These are phyloP conservation scores for Oreocharis arfaki DNA, from an alignment of 2,113 vertebrate species.

Conservation along the genomic window DNA sequence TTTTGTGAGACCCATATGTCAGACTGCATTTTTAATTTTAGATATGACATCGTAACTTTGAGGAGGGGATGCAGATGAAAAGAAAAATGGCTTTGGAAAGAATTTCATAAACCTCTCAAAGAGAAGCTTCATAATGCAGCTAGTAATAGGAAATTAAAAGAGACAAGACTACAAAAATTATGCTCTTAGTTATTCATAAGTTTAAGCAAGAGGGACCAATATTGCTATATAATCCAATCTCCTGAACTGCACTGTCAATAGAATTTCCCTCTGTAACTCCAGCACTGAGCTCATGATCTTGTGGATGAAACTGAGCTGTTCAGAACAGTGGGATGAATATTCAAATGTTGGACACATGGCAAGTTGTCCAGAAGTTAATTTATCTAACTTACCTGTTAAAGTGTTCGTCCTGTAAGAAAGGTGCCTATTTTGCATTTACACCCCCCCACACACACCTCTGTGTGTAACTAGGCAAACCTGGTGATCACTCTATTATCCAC, in stretches of 20 bases:
- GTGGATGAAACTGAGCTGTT: neutral
- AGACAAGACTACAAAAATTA: neutral
- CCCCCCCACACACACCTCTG: rapidly evolving
- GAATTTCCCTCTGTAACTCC: neutral
- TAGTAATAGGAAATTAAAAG: neutral
- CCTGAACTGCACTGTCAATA: neutral
- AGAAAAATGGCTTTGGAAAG: neutral
- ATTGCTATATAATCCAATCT: neutral
- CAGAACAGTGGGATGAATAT: neutral
- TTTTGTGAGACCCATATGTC: neutral
- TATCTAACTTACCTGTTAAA: neutral
- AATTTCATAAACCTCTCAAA: neutral
- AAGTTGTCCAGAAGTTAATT: neutral
- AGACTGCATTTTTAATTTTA: neutral
- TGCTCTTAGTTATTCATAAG: neutral
- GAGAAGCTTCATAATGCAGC: neutral
- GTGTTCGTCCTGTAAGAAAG: neutral
- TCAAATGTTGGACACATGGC: neutral
- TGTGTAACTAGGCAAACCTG: neutral
- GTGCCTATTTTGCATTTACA: neutral
- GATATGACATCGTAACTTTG: neutral
- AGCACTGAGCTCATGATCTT: neutral
- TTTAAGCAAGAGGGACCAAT: neutral
- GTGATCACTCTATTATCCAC: neutral
- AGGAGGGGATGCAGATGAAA: neutral